These are phyloP conservation scores for Drosophila mercatorum DNA, from an alignment of 2,888 invertebrate genomes.

Conservation along the genomic window DNA sequence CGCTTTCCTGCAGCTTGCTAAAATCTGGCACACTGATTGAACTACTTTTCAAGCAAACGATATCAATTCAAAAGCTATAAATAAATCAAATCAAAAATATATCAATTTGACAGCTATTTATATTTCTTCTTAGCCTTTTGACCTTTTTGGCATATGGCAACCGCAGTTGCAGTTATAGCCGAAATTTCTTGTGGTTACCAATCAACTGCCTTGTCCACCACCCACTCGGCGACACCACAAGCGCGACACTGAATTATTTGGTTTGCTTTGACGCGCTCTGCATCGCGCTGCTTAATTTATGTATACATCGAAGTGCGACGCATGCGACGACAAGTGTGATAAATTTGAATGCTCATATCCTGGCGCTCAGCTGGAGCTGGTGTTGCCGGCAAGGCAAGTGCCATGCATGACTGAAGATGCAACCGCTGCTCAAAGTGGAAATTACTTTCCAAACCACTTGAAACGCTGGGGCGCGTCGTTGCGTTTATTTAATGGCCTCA, in stretches of 20 bases:
- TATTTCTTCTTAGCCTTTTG: background rate
- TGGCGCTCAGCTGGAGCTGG: conserved; percentile 25
- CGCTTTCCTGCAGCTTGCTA: background rate
- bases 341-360: conserved; percentile 77
- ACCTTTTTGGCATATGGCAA: conserved; percentile 1
- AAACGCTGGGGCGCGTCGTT: conserved; percentile 32
- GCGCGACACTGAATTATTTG: conserved; percentile 45
- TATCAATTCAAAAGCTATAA: background rate
- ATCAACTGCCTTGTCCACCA: background rate
- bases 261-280: conserved; percentile 38
- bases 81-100: background rate
- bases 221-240: background rate
- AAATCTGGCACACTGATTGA: background rate
- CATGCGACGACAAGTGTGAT: conserved; percentile 55
- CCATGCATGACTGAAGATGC: conserved; percentile 60
- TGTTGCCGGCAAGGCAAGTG: conserved; percentile 19
- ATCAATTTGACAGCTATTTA: background rate
- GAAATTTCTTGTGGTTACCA: conserved; percentile 11
- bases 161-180: conserved; percentile 22
- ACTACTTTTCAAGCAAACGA: background rate
- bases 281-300: conserved; percentile 60
- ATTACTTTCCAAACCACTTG: conserved; percentile 67
- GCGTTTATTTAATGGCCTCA: conserved; percentile 72
- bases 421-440: conserved; percentile 67
- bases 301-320: conserved; percentile 57